phyloP scores from a whole-genome alignment of 1,140 invertebrate species.

The Drosophila albomicans region DNA sequence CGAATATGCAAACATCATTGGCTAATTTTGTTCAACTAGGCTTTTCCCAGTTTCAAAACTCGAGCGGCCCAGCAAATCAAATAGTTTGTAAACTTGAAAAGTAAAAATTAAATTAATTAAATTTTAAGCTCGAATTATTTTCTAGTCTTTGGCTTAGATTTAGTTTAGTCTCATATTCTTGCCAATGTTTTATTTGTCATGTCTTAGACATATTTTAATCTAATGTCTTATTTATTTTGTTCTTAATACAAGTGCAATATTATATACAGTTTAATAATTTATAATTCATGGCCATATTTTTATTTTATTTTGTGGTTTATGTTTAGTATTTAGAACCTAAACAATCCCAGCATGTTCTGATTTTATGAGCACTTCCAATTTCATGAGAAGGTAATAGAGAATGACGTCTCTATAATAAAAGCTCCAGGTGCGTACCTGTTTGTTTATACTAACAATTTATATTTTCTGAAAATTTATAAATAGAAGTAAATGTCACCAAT shows the following conservation, averaged over 20 bases:
- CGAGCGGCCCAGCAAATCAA: constrained; percentile 46
- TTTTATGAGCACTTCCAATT: too few relatives aligned
- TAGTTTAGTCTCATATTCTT: constrained; percentile 1
- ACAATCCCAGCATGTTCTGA: too few relatives aligned
- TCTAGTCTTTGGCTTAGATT: constrained; percentile 56
- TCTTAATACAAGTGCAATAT: not conserved
- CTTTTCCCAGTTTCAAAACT: constrained; percentile 71
- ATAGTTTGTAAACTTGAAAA: constrained; percentile 66
- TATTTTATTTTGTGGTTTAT: not conserved
- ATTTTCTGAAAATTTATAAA: not conserved
- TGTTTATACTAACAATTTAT: too few relatives aligned
- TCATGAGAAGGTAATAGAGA: too few relatives aligned
- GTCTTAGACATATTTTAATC: not conserved
- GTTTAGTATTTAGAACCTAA: not conserved
- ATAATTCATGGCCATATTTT: not conserved
- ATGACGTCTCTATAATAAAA: too few relatives aligned
- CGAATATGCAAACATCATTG: constrained; percentile 66
- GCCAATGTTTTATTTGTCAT: constrained; percentile 16
- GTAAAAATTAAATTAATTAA: constrained; percentile 31
- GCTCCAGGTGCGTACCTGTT: too few relatives aligned
- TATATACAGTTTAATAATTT: not conserved
- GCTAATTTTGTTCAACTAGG: constrained; percentile 78
- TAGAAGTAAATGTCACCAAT: constrained; percentile 7
- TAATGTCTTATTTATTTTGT: not conserved
- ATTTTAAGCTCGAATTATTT: constrained; percentile 23